Evolutionary conservation across 2,113 vertebrate species (phyloP).

Genomic region (Pan troglodytes): DNA sequence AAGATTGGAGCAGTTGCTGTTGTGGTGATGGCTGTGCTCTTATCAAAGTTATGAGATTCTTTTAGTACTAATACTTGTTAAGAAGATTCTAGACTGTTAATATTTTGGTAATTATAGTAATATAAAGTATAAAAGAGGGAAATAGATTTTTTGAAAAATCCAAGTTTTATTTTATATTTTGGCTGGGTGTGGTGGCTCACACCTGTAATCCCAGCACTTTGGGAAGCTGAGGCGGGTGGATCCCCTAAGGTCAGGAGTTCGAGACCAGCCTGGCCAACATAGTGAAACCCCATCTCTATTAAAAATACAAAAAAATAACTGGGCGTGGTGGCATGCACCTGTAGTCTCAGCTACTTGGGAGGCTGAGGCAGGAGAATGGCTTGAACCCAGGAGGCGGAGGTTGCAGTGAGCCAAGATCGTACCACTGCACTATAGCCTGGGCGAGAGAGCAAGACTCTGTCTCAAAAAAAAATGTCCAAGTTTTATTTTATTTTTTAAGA

Average conservation of each 20-base stretch:
- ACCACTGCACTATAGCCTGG: neutral
- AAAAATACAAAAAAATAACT: neutral
- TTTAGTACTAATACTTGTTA: neutral
- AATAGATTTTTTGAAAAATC: neutral
- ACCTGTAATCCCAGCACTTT: neutral
- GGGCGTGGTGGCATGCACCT: neutral
- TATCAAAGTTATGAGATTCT: neutral
- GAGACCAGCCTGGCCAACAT: neutral
- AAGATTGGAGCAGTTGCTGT: neutral
- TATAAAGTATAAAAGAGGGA: slow-evolving; percentile 11
- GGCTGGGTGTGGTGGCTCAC: neutral
- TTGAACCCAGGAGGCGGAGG: neutral
- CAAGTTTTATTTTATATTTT: neutral
- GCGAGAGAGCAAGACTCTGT: neutral
- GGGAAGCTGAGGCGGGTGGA: too few species aligned
- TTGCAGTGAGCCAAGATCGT: neutral
- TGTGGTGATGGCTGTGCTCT: neutral
- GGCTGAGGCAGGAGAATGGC: neutral
- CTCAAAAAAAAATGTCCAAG: neutral
- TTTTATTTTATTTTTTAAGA: slow-evolving; percentile 28
- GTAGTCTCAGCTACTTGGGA: neutral
- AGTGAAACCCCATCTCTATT: neutral
- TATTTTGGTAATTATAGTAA: neutral
- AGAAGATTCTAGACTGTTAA: neutral
- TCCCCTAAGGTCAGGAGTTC: neutral